These are phyloP conservation scores for Lucilia cuprina DNA, from an alignment of 1,140 invertebrate species.

Conservation along the genomic window DNA sequence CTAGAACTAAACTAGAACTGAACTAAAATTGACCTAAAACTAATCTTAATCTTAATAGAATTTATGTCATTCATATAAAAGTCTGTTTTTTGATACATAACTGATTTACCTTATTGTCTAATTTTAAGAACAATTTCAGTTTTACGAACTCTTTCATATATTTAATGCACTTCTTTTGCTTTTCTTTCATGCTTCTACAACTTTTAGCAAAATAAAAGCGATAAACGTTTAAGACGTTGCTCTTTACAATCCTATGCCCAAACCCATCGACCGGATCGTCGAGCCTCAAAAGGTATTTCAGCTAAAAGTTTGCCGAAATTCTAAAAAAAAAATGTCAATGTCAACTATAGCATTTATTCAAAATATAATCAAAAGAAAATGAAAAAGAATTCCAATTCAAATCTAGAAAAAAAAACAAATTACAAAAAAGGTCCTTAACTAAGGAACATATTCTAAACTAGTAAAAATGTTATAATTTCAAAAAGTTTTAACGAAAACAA, in stretches of 20 bases:
- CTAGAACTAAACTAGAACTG: no score
- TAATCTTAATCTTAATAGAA: no score
- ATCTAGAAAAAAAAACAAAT: not conserved
- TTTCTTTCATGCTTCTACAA: not conserved
- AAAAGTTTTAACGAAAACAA: not conserved
- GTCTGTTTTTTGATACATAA: no score
- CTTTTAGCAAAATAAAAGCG: conserved; percentile 53
- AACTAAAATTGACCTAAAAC: no score
- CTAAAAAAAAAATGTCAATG: conserved; percentile 44
- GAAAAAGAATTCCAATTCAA: not conserved
- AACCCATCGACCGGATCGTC: conserved; percentile 51
- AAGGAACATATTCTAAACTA: not conserved
- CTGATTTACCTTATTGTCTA: no score
- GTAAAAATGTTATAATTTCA: not conserved
- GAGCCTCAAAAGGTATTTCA: conserved; percentile 61
- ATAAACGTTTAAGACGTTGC: conserved; percentile 55
- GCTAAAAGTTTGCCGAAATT: conserved; percentile 60
- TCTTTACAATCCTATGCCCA: conserved; percentile 58
- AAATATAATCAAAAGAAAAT: not conserved
- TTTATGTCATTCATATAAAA: no score
- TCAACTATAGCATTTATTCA: conserved; percentile 22
- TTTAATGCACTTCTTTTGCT: not conserved
- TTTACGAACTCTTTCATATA: no score
- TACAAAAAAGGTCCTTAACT: not conserved
- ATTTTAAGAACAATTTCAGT: no score